Evolutionary conservation across 2,888 invertebrate genomes (phyloP).

Genomic region (Yponomeuta evonymella): DNA sequence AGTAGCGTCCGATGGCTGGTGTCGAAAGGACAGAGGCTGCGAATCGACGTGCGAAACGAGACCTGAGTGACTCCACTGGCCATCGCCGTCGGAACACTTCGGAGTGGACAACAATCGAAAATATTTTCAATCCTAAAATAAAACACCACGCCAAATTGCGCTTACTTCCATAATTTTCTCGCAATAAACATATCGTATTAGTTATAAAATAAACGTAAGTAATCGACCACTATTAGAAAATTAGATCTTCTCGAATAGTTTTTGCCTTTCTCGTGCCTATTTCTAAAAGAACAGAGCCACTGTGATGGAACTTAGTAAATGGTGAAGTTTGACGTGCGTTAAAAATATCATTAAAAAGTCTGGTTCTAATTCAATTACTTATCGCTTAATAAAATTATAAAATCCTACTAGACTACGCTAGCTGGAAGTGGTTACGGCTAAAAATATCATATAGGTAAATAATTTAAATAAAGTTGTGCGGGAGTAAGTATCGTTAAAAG

Average conservation of each 20-base stretch:
- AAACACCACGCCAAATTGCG: constrained; percentile 65
- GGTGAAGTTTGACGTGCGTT: constrained; percentile 55
- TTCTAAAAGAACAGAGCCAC: constrained; percentile 52
- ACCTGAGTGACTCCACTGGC: constrained; percentile 53
- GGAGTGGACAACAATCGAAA: background rate
- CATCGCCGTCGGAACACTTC: constrained; percentile 28
- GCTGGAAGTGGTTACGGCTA: constrained; percentile 20
- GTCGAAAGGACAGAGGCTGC: constrained; percentile 70
- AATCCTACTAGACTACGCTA: constrained; percentile 25
- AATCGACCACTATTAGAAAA: constrained; percentile 53
- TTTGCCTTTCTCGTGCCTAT: constrained; percentile 71
- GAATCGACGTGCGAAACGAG: constrained; percentile 68
- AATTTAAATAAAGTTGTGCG: background rate
- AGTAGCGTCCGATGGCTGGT: constrained; percentile 66
- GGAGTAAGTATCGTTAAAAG: background rate
- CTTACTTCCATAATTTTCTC: constrained; percentile 70
- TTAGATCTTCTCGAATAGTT: constrained; percentile 40
- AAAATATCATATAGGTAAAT: background rate
- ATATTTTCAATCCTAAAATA: constrained; percentile 13
- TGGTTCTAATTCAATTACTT: constrained; percentile 23
- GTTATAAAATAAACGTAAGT: constrained; percentile 31
- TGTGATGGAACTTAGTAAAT: constrained; percentile 58
- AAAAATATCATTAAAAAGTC: constrained; percentile 27
- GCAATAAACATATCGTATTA: constrained; percentile 64
- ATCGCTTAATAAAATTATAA: constrained; percentile 22